Conservation (phyloP, 2,113 vertebrate genomes). For the Noturus placidus region DNA sequence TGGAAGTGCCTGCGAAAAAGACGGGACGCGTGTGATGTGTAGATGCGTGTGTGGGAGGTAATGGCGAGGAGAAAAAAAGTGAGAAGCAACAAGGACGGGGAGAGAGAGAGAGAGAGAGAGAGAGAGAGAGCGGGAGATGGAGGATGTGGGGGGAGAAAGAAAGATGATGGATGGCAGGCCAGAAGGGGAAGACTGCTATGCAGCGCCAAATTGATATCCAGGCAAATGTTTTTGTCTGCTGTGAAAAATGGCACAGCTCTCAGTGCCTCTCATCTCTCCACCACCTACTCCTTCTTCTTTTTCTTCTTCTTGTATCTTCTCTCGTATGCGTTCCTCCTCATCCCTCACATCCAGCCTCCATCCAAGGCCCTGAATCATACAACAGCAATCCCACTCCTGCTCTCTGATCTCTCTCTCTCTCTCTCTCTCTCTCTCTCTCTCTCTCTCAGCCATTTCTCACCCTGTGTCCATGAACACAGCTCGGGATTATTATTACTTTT, state of each 20-base stretch:
- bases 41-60: conserved; percentile 42
- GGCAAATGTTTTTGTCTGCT: conserved; percentile 99
- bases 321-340: conserved; percentile 5
- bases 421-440: conserved; percentile 9
- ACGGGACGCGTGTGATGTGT: conserved; percentile 52
- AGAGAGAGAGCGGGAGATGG: conserved; percentile 28
- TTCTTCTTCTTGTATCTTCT: background rate
- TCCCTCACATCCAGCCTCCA: conserved; percentile 6
- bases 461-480: conserved; percentile 62
- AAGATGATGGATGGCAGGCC: conserved; percentile 98
- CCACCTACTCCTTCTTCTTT: conserved; percentile 48
- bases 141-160: conserved; percentile 38
- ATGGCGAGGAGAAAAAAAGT: background rate
- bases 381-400: conserved; percentile 52
- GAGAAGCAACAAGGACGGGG: conserved; percentile 22
- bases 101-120: conserved; percentile 17
- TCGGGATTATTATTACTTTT: conserved; percentile 56
- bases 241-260: conserved; percentile 93
- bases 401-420: conserved; percentile 37
- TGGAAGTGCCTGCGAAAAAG: conserved; percentile 46
- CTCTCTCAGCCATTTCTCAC: conserved; percentile 56
- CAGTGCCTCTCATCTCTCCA: conserved; percentile 77
- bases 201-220: conserved; percentile 92
- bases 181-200: conserved; percentile 86
- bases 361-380: conserved; percentile 60